Percentiles rank a stretch among this genome's conserved stretches.
Conservation (phyloP, 2,888 invertebrate genomes). For the Clanis bilineata region DNA sequence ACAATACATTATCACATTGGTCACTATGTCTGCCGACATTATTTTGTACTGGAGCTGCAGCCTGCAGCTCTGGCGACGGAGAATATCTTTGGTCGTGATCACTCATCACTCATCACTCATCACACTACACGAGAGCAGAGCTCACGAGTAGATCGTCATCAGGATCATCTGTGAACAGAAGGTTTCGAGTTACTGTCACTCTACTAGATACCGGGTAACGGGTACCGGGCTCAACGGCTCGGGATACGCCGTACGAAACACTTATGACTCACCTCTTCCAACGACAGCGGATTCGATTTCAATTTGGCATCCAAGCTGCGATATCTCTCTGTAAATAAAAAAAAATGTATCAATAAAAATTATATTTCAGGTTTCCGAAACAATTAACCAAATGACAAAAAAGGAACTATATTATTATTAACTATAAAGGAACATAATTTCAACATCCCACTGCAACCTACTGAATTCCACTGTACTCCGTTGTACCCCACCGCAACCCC, state of each 20-base stretch:
- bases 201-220: too few species aligned
- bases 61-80: background rate
- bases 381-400: too few species aligned
- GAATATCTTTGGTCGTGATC: background rate
- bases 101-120: background rate
- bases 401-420: too few species aligned
- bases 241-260: too few species aligned
- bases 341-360: too few species aligned
- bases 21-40: background rate
- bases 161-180: slow-evolving; percentile 81
- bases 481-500: too few species aligned
- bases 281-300: slow-evolving; percentile 86
- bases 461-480: too few species aligned
- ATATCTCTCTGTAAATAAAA: slow-evolving; percentile 85
- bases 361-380: too few species aligned
- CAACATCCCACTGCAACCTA: too few species aligned
- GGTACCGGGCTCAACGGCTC: too few species aligned
- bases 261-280: slow-evolving; percentile 87
- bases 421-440: too few species aligned
- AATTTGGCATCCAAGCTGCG: slow-evolving; percentile 87
- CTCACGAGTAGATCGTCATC: slow-evolving; percentile 85
- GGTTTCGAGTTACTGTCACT: too few species aligned
- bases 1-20: background rate
- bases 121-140: background rate
- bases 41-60: background rate